phyloP scores from a whole-genome alignment of 2,113 vertebrate genomes.

The Osmerus eperlanus region DNA sequence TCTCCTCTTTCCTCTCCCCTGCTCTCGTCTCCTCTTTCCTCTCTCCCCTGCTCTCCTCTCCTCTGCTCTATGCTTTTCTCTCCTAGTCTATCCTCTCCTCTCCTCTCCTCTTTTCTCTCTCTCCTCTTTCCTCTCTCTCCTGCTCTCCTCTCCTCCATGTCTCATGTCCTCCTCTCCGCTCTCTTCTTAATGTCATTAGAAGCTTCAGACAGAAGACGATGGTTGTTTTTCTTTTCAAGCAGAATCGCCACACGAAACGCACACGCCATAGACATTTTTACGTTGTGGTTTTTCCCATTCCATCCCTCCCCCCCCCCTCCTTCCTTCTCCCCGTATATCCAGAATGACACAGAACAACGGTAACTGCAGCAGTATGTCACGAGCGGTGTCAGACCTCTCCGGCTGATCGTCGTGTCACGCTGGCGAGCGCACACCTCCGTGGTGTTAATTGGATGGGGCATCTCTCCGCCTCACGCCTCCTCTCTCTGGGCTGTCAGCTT shows the following conservation, averaged over 20 bases:
- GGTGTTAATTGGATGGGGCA: slow-evolving; percentile 74
- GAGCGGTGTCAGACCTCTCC: slow-evolving; percentile 40
- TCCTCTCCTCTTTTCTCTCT: slow-evolving; percentile 1
- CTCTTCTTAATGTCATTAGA: not conserved
- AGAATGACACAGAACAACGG: slow-evolving; percentile 18
- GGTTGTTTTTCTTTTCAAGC: too few relatives aligned
- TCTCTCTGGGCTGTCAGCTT: slow-evolving; percentile 62
- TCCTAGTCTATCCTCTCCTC: slow-evolving; percentile 11
- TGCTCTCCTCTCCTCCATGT: slow-evolving; percentile 6
- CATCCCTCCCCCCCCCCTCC: too few relatives aligned
- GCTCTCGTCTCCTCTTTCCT: not conserved
- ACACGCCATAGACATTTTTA: too few relatives aligned
- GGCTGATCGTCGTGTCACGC: slow-evolving; percentile 53
- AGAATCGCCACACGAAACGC: too few relatives aligned
- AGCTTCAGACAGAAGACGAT: too few relatives aligned
- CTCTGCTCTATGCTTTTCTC: slow-evolving; percentile 6
- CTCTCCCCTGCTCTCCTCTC: too few relatives aligned
- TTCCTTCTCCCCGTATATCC: slow-evolving; percentile 10
- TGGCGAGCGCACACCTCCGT: slow-evolving; percentile 49
- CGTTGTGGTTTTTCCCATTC: not conserved
- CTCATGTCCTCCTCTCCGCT: not conserved
- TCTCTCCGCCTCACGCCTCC: slow-evolving; percentile 64
- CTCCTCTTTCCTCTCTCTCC: too few relatives aligned
- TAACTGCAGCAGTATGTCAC: slow-evolving; percentile 31
- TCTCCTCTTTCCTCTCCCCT: slow-evolving; percentile 5